A percentile compares a stretch with the other conserved stretches of the same genome.
Conservation (phyloP, 2,113 vertebrate genomes). For the Gobio gobio region DNA sequence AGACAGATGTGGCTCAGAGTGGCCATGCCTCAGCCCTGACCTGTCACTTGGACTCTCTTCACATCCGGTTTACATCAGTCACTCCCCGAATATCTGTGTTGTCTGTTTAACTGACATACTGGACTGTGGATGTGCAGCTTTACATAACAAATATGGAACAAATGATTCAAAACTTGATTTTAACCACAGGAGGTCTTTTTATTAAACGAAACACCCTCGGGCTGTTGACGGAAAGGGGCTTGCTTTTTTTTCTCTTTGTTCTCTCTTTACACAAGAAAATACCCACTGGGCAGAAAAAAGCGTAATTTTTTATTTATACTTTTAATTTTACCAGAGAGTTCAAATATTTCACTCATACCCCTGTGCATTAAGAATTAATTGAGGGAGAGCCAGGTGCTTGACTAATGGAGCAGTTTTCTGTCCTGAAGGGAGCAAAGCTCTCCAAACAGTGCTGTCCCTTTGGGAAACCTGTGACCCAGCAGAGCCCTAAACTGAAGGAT, state of each 20-base stretch:
- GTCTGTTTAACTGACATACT: neutral
- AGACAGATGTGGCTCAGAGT: slow-evolving; percentile 21
- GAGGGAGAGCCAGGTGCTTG: slow-evolving; percentile 12
- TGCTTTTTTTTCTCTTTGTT: neutral
- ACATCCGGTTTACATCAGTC: slow-evolving; percentile 22
- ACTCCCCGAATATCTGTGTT: neutral
- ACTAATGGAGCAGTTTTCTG: slow-evolving; percentile 23
- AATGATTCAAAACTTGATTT: neutral
- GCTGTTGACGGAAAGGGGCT: neutral
- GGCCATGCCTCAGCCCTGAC: slow-evolving; percentile 31
- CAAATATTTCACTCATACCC: slow-evolving; percentile 43
- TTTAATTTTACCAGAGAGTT: slow-evolving; percentile 41
- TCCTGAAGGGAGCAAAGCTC: slow-evolving; percentile 15
- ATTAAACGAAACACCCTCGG: neutral
- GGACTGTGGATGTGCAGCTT: too few species aligned
- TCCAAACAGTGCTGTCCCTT: neutral
- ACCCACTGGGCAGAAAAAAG: neutral
- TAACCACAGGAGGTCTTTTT: too few species aligned
- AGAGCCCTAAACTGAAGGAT: neutral
- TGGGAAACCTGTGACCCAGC: neutral
- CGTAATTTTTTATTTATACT: slow-evolving; percentile 19
- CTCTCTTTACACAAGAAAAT: neutral
- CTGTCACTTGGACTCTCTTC: slow-evolving; percentile 20
- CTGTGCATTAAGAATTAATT: slow-evolving; percentile 43
- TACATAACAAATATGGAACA: neutral